Evolutionary conservation across 2,113 vertebrate genomes (phyloP), one percentile per base, ranked within the genome.

Genomic region (Coturnix japonica): DNA sequence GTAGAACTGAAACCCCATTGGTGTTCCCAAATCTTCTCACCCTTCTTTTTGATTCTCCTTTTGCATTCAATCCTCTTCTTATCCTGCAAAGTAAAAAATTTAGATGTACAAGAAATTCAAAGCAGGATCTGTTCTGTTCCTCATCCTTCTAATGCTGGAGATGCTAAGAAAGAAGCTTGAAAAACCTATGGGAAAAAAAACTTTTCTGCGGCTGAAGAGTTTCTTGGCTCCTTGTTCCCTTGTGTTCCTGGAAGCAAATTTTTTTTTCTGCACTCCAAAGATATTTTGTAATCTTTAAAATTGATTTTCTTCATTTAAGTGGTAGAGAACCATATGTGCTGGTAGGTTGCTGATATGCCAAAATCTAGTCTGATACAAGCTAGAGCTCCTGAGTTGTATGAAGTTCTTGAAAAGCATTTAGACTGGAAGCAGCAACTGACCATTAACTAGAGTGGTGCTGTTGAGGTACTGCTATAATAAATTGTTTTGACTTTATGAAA

Each of bases 401-500:
- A 71, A 37, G 2, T 11, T 35, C 39, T 87, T 78, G 93, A 85
- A 88, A 91, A 94, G 53, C 72, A 37, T 87, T 95, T 90, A 65
- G 72, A 82, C 63, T 60, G 17, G 60, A 90, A 89, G 78, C 54
- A 31, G 76, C 64, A 93, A 84, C 77, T 41, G 78, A 69, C 96
- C 89, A 47, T 92, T 93, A 90, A 81, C 81, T 60, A n/a, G 33
- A 84, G 81, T 18, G 30, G 72, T 69, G 35, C 74, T 85, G 13
- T n/a, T 37, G 90, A 90, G 35, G 39, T 39, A 35, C 59, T 19
- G 18, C 21, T 35, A 1, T 26, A 73, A 39, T 80, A 87, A 88
- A 89, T 91, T 67, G 65, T 85, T 89, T 57, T 64, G 41, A 72
- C n/a, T 85, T 75, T 53, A 79, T 63, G 49, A 91, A 92, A 83